Base-by-base conservation (phyloP, 2,113 vertebrate genomes). In the Limnothrissa miodon region DNA sequence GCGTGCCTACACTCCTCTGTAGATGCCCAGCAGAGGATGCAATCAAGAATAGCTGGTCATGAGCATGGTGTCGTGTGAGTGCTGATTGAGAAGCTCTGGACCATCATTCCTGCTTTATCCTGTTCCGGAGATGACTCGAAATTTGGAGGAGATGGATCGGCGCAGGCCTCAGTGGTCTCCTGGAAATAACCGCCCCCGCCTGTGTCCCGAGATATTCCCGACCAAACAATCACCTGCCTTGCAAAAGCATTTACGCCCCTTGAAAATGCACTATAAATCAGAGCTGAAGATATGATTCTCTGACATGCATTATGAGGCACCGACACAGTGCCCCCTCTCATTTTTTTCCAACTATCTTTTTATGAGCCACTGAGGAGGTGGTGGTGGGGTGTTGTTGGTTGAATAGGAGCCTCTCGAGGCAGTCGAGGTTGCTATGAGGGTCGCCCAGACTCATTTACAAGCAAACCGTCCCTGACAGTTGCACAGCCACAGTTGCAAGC, bases 51-150 rank as follows among this genome's bases (percentile, higher is more conserved):
- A 25, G 25, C 79, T 56, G 23, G 48, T 45, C 78, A 56, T 36
- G 17, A 36, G 85, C 86, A 81, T 82, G 85, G 29, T 25, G 19
- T 84, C 81, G 84, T 78, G 4, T 74, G 79, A n/a, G n/a, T 82
- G 36, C 84, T 87, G 86, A 90, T 88, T 74, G 86, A 92, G 84
- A 81, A 80, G 79, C 85, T 89, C 80, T 39, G 29, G 83, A 80
- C 80, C 80, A 78, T 85, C 85, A 85, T 74, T 79, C 10, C 1
- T 62, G 59, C n/a, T 78, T 86, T 51, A 80, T 87, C 80, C 81
- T 36, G 33, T 53, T 83, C 85, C 15, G 74, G 87, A 56, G 84
- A 90, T 91, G 90, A 93, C 85, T 88, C 85, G 88, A 90, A 88
- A 92, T 81, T 83, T 17, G 8, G 39, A 86, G 82, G 29, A 81